Evolutionary conservation across 1,140 invertebrate species (phyloP), one percentile per base, ranked within the genome.

Genomic region (Lanistes nyassanus): DNA sequence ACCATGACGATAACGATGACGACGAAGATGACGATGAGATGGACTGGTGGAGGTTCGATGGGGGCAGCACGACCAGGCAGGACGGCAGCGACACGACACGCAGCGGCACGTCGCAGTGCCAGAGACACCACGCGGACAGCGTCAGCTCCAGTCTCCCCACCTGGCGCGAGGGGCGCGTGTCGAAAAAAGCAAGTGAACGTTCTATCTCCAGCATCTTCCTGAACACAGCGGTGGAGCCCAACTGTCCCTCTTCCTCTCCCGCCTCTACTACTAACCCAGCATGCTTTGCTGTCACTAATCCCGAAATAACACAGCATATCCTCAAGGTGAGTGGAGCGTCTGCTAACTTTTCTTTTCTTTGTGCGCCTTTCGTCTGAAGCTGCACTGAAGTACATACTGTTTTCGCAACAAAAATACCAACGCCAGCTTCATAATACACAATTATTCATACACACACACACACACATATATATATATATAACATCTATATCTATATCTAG

Each of bases 161-260:
- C 31, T 77, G 79, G 72, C 77, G 78, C 67, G 83, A 81, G 56
- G 76, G 80, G 16, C 79, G 82, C 66, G 70, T 84, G 64, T 79
- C 80, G 64, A 84, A 84, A 80, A 84, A 84, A 76, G 83, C 82
- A 60, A 84, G 83, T 77, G 83, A 84, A 75, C 76, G 82, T 56
- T 84, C 83, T 67, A 84, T 84, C 77, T 84, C 83, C 73, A 84
- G 83, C 73, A 84, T 84, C 58, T 76, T 84, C 80, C 78, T 84
- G 82, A 60, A 53, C 23, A 62, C 70, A 37, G 70, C 55, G 29
- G 81, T 80, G 75, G 80, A 81, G 64, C 36, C 76, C 77, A 81
- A 82, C 74, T 80, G 79, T 39, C 60, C 68, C 13, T 34, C 70
- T 19, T 36, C 34, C 70, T 77, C 58, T 47, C 29, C 39, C 75